Percentiles rank a stretch among this genome's conserved stretches.
These are phyloP conservation scores for Drosophila mimica DNA, from an alignment of 2,888 invertebrate genomes.

Conservation along the genomic window DNA sequence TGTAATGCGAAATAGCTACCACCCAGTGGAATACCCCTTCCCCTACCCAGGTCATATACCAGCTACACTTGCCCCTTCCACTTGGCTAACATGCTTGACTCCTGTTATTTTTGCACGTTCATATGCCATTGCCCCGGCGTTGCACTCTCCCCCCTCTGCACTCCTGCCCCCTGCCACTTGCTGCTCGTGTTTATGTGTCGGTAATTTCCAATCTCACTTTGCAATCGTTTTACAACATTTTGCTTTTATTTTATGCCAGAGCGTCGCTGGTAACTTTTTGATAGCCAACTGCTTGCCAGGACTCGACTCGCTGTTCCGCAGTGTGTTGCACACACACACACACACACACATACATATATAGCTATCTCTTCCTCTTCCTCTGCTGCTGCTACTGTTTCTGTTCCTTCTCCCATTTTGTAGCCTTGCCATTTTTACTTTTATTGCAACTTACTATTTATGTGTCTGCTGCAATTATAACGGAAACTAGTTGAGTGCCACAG, in stretches of 20 bases:
- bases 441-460: constrained; percentile 82
- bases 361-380: not conserved
- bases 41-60: not conserved
- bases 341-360: constrained; percentile 20
- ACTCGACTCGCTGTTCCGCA: constrained; percentile 35
- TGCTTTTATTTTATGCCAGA: constrained; percentile 78
- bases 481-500: constrained; percentile 77
- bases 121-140: constrained; percentile 31
- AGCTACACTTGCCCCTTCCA: constrained; percentile 10
- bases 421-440: constrained; percentile 55
- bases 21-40: constrained; percentile 43
- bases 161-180: not conserved
- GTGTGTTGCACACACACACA: constrained; percentile 25
- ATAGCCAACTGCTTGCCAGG: constrained; percentile 59
- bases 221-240: constrained; percentile 81
- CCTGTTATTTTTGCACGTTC: constrained; percentile 76
- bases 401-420: constrained; percentile 16
- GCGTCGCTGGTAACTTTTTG: constrained; percentile 68
- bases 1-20: constrained; percentile 81
- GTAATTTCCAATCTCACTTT: constrained; percentile 83
- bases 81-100: constrained; percentile 63
- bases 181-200: constrained; percentile 67
- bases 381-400: not conserved
- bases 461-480: constrained; percentile 82
- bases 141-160: not conserved